phyloP scores from a whole-genome alignment of 2,113 vertebrate genomes.

The Oryzias javanicus region DNA sequence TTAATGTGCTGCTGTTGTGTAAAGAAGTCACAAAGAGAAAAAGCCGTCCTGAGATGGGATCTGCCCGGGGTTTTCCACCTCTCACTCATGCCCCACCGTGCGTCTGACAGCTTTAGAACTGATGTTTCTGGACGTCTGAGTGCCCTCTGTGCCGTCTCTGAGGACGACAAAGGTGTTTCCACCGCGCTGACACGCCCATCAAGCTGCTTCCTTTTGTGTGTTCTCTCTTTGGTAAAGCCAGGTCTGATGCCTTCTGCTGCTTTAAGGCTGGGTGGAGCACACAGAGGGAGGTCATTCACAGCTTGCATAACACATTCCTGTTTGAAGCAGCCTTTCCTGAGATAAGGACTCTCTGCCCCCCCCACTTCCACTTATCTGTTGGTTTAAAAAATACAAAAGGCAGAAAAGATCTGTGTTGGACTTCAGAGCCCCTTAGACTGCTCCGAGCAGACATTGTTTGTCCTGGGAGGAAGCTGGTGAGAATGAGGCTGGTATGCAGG shows the following conservation, averaged over 20 bases:
- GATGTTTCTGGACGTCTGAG: background rate
- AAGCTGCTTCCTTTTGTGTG: background rate
- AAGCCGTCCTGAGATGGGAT: background rate
- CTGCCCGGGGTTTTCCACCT: constrained; percentile 15
- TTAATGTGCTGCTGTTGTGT: background rate
- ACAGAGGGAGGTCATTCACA: background rate
- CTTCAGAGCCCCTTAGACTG: background rate
- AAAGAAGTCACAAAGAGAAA: background rate
- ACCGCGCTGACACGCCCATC: background rate
- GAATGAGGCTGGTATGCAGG: constrained; percentile 40
- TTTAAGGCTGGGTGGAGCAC: background rate
- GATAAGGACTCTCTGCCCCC: background rate
- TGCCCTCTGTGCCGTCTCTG: background rate
- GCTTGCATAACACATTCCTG: background rate
- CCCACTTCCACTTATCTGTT: background rate
- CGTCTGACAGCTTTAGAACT: background rate
- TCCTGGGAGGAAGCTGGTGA: constrained; percentile 41
- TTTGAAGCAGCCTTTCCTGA: background rate
- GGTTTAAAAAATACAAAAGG: background rate
- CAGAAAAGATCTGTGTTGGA: background rate
- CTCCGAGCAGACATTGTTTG: constrained; percentile 7
- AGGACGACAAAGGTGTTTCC: background rate
- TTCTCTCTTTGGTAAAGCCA: background rate
- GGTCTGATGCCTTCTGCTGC: background rate
- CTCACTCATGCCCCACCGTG: too few relatives aligned